Evolutionary conservation across 2,797 vertebrate species (phyloP).

Genomic region (Carduelis carduelis): DNA sequence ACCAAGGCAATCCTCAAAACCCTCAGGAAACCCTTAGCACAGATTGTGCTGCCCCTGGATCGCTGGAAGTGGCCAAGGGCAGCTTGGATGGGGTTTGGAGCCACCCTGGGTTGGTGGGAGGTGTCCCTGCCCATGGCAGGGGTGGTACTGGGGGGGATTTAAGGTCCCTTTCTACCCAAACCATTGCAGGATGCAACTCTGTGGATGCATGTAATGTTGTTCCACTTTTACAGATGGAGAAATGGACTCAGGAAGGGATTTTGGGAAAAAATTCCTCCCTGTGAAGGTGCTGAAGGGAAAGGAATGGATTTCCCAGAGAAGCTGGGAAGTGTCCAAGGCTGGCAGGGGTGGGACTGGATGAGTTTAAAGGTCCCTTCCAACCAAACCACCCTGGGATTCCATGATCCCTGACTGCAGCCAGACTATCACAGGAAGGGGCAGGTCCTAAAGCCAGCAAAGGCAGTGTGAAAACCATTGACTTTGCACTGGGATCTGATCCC

Average conservation of each 20-base stretch:
- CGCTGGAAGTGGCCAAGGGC: accelerated
- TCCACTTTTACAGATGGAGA: not conserved
- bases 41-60: accelerated
- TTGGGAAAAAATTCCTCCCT: not conserved
- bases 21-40: not conserved
- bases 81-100: not conserved
- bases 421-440: not conserved
- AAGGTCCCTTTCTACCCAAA: not conserved
- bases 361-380: not conserved
- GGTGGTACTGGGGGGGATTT: not conserved
- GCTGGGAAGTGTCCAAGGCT: not conserved
- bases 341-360: not conserved
- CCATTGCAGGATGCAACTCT: not conserved
- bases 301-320: not conserved
- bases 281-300: not conserved
- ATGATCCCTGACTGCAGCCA: not conserved
- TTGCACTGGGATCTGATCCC: not conserved
- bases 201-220: not conserved
- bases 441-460: not conserved
- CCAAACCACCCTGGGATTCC: not conserved
- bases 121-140: not conserved
- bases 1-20: not conserved
- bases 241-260: not conserved
- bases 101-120: accelerated
- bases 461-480: accelerated